Evolutionary conservation across 1,140 invertebrate genomes (phyloP), one percentile per base, ranked within the genome.

Genomic region (Thaumatotibia leucotreta): DNA sequence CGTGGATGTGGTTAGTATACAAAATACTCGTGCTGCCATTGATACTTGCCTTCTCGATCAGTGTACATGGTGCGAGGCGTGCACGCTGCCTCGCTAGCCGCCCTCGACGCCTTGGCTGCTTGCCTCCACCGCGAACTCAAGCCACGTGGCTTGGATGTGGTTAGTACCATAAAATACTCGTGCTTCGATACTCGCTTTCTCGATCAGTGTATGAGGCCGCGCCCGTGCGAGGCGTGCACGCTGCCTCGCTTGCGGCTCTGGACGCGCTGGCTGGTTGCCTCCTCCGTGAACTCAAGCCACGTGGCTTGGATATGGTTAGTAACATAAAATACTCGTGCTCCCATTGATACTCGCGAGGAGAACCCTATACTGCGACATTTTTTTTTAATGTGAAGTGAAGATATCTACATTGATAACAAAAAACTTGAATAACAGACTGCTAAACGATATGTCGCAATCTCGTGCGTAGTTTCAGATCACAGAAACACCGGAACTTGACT

Each of bases 41-140:
- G 27, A n/a, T n/a, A n/a, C n/a, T n/a, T n/a, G n/a, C n/a, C n/a
- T n/a, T n/a, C n/a, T n/a, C n/a, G n/a, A n/a, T n/a, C n/a, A n/a
- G n/a, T n/a, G n/a, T n/a, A n/a, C n/a, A n/a, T n/a, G n/a, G n/a
- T n/a, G n/a, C n/a, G n/a, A n/a, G n/a, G n/a, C n/a, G n/a, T n/a
- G n/a, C n/a, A n/a, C n/a, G n/a, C n/a, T n/a, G n/a, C n/a, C n/a
- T 94, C 93, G n/a, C 88, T 95, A 79, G 95, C 95, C 68, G 97
- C 95, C 0, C 88, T 97, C 0, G 96, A 97, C 80, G 95, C 95
- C 2, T 95, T 96, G 82, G 95, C 95, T 22, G 94, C 95, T 50
- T 97, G 96, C 76, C 91, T 98, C 23, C 92, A 96, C 61, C 92
- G 96, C 70, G 96, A 97, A 89, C 95, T 97, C 91, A 94, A 95